Evolutionary conservation across 2,113 vertebrate genomes (phyloP).

Genomic region (Nicator chloris): DNA sequence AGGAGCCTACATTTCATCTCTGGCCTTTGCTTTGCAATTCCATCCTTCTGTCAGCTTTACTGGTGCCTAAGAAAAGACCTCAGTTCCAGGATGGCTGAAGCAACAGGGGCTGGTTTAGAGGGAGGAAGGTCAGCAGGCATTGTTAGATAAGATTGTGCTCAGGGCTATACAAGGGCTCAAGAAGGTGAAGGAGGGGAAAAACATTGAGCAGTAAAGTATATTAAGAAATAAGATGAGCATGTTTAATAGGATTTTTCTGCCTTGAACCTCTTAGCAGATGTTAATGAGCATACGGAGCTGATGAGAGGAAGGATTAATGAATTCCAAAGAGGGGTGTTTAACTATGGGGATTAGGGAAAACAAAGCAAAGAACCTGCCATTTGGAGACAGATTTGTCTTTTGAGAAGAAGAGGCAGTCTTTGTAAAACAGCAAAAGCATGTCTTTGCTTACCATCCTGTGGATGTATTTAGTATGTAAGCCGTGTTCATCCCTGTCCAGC

Average conservation of each 20-base stretch:
- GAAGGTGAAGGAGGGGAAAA: not conserved
- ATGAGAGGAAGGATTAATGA: conserved; percentile 60
- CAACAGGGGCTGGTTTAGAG: not conserved
- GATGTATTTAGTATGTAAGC: conserved; percentile 96
- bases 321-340: conserved; percentile 61
- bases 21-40: not conserved
- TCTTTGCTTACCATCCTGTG: conserved; percentile 86
- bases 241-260: conserved; percentile 53
- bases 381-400: conserved; percentile 14
- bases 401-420: not conserved
- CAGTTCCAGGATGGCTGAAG: not conserved
- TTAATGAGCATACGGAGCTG: conserved; percentile 45
- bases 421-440: conserved; percentile 32
- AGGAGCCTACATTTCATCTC: not conserved
- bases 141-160: not conserved
- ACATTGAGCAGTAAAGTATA: not conserved
- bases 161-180: not conserved
- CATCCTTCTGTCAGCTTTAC: not conserved
- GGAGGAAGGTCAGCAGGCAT: not conserved
- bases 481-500: conserved; percentile 84
- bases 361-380: conserved; percentile 48
- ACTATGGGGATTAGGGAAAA: conserved; percentile 55
- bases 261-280: conserved; percentile 53
- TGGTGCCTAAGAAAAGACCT: not conserved
- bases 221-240: conserved; percentile 24